Base-by-base conservation (phyloP, 92 coral and sea anemone species). In the Paramuricea clavata region DNA sequence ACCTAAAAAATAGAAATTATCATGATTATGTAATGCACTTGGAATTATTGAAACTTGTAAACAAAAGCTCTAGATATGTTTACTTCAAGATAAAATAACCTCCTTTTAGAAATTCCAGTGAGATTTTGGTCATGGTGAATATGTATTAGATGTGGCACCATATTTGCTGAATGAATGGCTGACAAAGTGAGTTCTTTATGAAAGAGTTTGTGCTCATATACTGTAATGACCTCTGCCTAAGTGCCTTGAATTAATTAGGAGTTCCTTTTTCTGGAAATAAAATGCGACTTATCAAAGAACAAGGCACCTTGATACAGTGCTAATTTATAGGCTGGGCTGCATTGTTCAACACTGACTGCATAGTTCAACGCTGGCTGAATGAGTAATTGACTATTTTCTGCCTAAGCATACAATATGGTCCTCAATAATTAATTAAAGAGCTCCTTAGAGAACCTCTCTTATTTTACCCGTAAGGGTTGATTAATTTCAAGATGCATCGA, bases 1-100 rank as follows among this genome's bases (percentile, higher is more conserved):
- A 79, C 84, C 84, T 79, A 79, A 22, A 34, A 35, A 72, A 54
- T 54, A 13, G 27, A 54, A 50, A 50, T 39, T 10, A 19, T 54
- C 1, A 54, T 19, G 0, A 19, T 17, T 54, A 54, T 54, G 62
- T 39, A 39, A 4, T n/a, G n/a, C n/a, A 30, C 10, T 68, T 26
- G 74, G 3, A 36, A 47, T 9, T 12, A 47, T 15, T 47, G 16
- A 47, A 9, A 39, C 44, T 47, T 47, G 52, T 2, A 36, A 36
- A 3, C 42, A 8, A 36, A 36, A 36, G 42, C 42, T 36, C 4
- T 36, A 36, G 42, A 36, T 36, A 36, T 36, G n/a, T n/a, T n/a
- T n/a, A n/a, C n/a, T n/a, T n/a, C n/a, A n/a, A n/a, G n/a, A n/a
- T n/a, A n/a, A n/a, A n/a, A n/a, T n/a, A n/a, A n/a, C 42, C 4